A percentile compares a stretch with the other conserved stretches of the same genome.
phyloP scores from a whole-genome alignment of 2,797 vertebrate species.

The Enteromius anoplus region DNA sequence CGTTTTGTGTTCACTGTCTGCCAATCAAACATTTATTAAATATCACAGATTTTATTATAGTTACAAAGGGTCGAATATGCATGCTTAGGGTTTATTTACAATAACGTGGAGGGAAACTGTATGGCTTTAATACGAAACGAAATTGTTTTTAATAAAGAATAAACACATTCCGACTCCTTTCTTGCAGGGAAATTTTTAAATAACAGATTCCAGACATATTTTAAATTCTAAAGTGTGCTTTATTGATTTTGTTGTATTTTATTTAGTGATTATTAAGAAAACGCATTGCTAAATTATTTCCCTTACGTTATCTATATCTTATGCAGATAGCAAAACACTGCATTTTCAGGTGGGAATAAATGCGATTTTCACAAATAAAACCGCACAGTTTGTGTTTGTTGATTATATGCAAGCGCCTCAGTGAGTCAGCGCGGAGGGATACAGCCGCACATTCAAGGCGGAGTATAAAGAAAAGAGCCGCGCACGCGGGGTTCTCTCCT shows the following conservation, averaged over 20 bases:
- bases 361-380: neutral
- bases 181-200: too few relatives aligned
- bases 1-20: neutral
- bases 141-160: neutral
- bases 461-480: constrained; percentile 80
- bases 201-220: neutral
- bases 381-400: neutral
- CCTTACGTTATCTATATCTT: neutral
- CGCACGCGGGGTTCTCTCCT: constrained; percentile 27
- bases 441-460: constrained; percentile 66
- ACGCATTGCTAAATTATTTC: too few relatives aligned
- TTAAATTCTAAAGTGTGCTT: neutral
- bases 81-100: neutral
- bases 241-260: neutral
- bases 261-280: neutral
- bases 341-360: neutral
- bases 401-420: neutral
- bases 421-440: constrained; percentile 76
- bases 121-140: neutral
- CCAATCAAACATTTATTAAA: neutral
- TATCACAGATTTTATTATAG: too few relatives aligned
- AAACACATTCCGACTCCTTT: too few relatives aligned
- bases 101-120: neutral
- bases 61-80: neutral
- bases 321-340: neutral